A percentile compares a stretch with the other conserved stretches of the same genome.
Evolutionary conservation across 2,888 invertebrate species (phyloP).

Genomic region (Prenolepis imparis): DNA sequence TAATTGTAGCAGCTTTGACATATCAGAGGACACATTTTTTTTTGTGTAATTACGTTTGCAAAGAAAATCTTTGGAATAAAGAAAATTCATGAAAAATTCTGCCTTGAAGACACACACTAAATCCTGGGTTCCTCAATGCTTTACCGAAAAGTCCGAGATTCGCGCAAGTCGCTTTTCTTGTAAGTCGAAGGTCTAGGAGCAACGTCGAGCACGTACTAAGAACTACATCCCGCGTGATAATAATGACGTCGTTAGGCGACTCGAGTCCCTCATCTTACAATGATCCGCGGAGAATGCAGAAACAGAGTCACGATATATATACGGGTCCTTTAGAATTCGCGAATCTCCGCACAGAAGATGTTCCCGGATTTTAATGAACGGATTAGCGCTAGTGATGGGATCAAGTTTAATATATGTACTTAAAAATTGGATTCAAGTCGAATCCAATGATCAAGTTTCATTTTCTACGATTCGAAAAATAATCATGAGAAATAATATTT

Average conservation of each 20-base stretch:
- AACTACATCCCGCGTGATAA: slow-evolving; percentile 71
- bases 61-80: not conserved
- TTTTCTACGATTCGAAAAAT: too few relatives aligned
- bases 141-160: slow-evolving; percentile 1
- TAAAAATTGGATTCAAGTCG: too few relatives aligned
- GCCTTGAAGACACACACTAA: not conserved
- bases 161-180: slow-evolving; percentile 59
- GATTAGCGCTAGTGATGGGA: not conserved
- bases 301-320: not conserved
- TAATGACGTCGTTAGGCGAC: slow-evolving; percentile 75
- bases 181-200: slow-evolving; percentile 58
- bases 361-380: not conserved
- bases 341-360: not conserved
- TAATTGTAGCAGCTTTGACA: not conserved
- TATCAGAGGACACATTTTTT: not conserved
- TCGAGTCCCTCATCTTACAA: slow-evolving; percentile 56
- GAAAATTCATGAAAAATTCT: not conserved
- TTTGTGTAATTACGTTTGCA: not conserved
- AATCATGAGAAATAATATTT: too few relatives aligned
- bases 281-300: slow-evolving; percentile 16
- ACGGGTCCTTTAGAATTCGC: not conserved
- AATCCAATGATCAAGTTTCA: too few relatives aligned
- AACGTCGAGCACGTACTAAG: slow-evolving; percentile 66
- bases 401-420: too few relatives aligned
- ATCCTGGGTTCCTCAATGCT: not conserved